A percentile compares a stretch with the other conserved stretches of the same genome.
Conservation (phyloP, 2,113 vertebrate species). For the Dasypus novemcinctus region DNA sequence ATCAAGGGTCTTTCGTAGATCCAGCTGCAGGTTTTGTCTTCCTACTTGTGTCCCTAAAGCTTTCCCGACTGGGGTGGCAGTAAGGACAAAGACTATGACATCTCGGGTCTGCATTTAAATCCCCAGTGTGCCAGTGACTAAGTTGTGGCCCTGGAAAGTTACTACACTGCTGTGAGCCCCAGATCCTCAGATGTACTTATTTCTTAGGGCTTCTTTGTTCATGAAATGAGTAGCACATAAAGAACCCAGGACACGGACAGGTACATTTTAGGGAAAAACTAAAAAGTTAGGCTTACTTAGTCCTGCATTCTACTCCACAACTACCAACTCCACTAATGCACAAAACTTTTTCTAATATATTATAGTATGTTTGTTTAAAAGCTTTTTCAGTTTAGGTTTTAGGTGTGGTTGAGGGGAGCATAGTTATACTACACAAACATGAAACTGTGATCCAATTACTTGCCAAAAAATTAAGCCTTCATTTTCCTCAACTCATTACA, state of each 20-base stretch:
- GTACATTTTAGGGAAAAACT: neutral
- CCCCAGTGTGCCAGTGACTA: neutral
- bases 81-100: neutral
- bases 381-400: neutral
- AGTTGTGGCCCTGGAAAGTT: neutral
- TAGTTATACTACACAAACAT: neutral
- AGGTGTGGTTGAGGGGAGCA: neutral
- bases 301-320: neutral
- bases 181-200: neutral
- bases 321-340: neutral
- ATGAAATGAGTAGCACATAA: neutral
- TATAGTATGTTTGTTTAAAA: neutral
- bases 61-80: neutral
- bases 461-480: conserved; percentile 9
- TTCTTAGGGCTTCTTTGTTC: neutral
- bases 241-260: neutral
- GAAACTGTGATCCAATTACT: neutral
- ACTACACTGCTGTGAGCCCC: neutral
- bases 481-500: neutral
- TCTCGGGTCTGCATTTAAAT: neutral
- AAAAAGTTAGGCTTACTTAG: neutral
- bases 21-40: neutral
- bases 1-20: neutral
- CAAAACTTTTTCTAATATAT: neutral
- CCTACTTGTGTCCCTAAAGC: neutral